phyloP scores from a whole-genome alignment of 1,140 invertebrate species.

The Ladona fulva region DNA sequence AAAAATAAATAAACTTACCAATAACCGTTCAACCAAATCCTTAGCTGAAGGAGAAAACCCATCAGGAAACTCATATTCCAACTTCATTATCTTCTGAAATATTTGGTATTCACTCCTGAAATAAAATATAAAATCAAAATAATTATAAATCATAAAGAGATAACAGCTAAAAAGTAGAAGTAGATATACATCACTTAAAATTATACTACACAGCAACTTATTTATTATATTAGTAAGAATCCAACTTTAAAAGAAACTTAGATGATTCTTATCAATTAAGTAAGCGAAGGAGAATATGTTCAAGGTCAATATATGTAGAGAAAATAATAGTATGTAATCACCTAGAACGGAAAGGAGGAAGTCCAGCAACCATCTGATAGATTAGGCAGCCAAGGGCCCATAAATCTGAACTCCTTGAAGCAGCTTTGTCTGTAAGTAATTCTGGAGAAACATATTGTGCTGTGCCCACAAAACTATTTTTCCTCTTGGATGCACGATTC shows the following conservation, averaged over 20 bases:
- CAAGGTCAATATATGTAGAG: too few species aligned
- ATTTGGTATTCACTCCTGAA: conserved; percentile 88
- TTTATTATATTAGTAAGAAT: too few species aligned
- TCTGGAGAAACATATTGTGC: conserved; percentile 98
- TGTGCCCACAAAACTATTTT: conserved; percentile 95
- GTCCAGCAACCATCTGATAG: conserved; percentile 91
- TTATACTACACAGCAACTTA: too few species aligned
- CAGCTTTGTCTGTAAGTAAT: conserved; percentile 71
- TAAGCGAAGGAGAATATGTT: too few species aligned
- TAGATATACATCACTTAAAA: too few species aligned
- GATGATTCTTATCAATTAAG: too few species aligned
- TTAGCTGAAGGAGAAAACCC: conserved; percentile 74
- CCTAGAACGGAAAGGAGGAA: conserved; percentile 82
- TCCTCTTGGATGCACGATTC: conserved; percentile 34
- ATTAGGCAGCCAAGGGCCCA: conserved; percentile 97
- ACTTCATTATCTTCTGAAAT: conserved; percentile 88
- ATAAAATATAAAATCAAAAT: conserved; percentile 15
- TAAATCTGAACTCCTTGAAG: conserved; percentile 79
- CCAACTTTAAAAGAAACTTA: too few species aligned
- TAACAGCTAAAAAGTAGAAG: not conserved
- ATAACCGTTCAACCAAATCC: conserved; percentile 78
- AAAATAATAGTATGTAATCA: conserved; percentile 31
- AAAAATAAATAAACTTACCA: too few species aligned
- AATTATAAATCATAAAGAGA: not conserved
- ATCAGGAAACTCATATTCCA: conserved; percentile 88